Evolutionary conservation across 2,113 vertebrate species (phyloP).

Genomic region (Stigmatopora argus): DNA sequence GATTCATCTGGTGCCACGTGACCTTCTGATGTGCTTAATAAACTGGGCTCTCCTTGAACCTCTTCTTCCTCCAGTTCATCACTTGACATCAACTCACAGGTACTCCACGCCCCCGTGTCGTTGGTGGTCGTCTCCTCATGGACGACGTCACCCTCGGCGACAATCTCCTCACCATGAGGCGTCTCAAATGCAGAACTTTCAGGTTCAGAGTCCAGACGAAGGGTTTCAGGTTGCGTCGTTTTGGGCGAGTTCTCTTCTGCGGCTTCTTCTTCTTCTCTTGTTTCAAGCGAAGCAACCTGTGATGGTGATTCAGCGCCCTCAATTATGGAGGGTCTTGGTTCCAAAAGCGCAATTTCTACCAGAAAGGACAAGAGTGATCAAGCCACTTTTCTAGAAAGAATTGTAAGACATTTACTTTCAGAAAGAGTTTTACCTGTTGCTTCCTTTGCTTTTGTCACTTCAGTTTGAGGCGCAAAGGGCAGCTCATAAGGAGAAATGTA

Average conservation of each 20-base stretch:
- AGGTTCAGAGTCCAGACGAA: conserved; percentile 9
- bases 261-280: conserved; percentile 20
- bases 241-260: conserved; percentile 21
- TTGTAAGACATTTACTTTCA: neutral
- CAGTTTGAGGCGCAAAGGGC: conserved; percentile 40
- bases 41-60: conserved; percentile 9
- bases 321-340: conserved; percentile 9
- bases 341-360: conserved; percentile 26
- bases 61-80: conserved; percentile 15
- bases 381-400: neutral
- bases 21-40: neutral
- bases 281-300: conserved; percentile 25
- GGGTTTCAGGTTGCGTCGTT: conserved; percentile 15
- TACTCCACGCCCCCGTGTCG: conserved; percentile 8
- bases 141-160: conserved; percentile 5
- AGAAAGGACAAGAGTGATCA: neutral
- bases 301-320: conserved; percentile 13
- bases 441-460: conserved; percentile 23
- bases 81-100: conserved; percentile 15
- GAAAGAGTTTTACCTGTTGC: conserved; percentile 49
- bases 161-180: conserved; percentile 18
- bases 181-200: conserved; percentile 7
- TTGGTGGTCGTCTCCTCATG: conserved; percentile 12
- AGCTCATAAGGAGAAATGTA: conserved; percentile 69
- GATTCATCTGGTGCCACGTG: conserved; percentile 22